Evolutionary conservation across 2,888 invertebrate genomes (phyloP).

Genomic region (Invenusta paracnida): DNA sequence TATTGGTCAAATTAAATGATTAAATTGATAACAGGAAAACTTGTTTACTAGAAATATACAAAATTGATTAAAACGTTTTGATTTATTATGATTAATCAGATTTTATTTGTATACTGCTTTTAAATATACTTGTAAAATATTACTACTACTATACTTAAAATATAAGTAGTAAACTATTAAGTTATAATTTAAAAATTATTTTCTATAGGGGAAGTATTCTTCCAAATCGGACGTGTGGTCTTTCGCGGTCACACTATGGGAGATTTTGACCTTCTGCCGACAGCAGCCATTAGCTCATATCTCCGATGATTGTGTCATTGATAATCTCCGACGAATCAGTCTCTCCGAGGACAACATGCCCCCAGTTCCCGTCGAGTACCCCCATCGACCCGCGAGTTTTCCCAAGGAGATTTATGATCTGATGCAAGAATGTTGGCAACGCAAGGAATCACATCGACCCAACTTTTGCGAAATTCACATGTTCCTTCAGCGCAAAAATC

Average conservation of each 20-base stretch:
- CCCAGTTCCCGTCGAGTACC: neutral
- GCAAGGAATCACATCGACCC: slow-evolving; percentile 74
- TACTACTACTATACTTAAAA: neutral
- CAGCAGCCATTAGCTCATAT: slow-evolving; percentile 73
- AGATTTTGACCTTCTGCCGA: slow-evolving; percentile 74
- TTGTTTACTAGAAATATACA: no score
- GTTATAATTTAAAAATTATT: neutral
- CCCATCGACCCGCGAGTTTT: slow-evolving; percentile 67
- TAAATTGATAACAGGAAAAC: no score
- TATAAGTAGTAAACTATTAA: neutral
- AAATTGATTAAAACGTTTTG: no score
- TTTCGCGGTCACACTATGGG: slow-evolving; percentile 80
- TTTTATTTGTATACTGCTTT: no score
- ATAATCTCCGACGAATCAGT: slow-evolving; percentile 11
- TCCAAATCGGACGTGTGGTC: slow-evolving; percentile 84
- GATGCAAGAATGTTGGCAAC: slow-evolving; percentile 85
- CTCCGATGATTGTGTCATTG: slow-evolving; percentile 72
- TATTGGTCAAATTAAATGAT: no score
- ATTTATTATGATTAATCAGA: no score
- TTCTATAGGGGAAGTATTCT: slow-evolving; percentile 80
- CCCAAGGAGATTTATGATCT: slow-evolving; percentile 82
- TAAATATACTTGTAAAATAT: no score
- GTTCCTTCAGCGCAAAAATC: slow-evolving; percentile 67
- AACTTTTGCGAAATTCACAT: slow-evolving; percentile 81
- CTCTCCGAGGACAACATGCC: slow-evolving; percentile 1